Percentiles rank a stretch among this genome's conserved stretches.
These are phyloP conservation scores for Lordiphosa stackelbergi DNA, from an alignment of 1,140 invertebrate genomes.

Conservation along the genomic window DNA sequence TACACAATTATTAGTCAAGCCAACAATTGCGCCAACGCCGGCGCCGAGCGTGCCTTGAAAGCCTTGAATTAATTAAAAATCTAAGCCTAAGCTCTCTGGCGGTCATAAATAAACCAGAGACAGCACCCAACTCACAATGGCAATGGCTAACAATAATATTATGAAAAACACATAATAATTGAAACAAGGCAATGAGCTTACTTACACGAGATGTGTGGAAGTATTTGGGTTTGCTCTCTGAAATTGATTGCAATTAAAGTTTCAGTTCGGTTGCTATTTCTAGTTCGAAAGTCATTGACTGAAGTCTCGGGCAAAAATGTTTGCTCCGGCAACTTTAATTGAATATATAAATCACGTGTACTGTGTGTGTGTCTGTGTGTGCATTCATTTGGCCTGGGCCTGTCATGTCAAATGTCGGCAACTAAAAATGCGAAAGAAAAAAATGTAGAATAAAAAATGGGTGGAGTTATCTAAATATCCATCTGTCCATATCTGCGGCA, in stretches of 20 bases:
- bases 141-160: constrained; percentile 9
- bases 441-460: constrained; percentile 56
- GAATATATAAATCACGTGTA: constrained; percentile 65
- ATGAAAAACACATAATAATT: constrained; percentile 18
- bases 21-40: constrained; percentile 23
- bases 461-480: constrained; percentile 24
- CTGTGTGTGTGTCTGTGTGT: constrained; percentile 22
- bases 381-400: constrained; percentile 57
- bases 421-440: constrained; percentile 45
- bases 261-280: constrained; percentile 13
- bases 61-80: constrained; percentile 74
- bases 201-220: constrained; percentile 13
- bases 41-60: constrained; percentile 46
- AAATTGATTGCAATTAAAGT: constrained; percentile 21
- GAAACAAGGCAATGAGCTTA: constrained; percentile 20
- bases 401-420: constrained; percentile 69
- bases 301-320: constrained; percentile 1
- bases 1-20: constrained; percentile 63
- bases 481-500: constrained; percentile 11
- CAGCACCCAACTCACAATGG: constrained; percentile 20
- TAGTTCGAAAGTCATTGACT: constrained; percentile 13
- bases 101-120: constrained; percentile 63
- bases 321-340: constrained; percentile 49
- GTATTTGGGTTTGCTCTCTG: constrained; percentile 5
- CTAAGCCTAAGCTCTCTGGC: constrained; percentile 60